These are phyloP conservation scores for Siderastrea radians DNA, from an alignment of 92 coral and sea anemone species.

Conservation along the genomic window DNA sequence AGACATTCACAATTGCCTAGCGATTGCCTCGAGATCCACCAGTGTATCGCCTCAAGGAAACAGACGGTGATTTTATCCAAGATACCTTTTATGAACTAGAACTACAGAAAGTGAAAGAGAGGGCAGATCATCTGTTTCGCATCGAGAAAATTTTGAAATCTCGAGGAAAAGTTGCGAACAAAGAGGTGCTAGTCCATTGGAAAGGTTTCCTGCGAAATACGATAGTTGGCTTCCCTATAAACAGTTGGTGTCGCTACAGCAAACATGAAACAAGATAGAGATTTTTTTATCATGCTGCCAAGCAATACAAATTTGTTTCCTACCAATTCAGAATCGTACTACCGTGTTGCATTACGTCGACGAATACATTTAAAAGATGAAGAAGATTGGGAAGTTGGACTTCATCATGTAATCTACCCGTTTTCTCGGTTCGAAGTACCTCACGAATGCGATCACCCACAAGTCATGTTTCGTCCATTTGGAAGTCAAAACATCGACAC, in stretches of 20 bases:
- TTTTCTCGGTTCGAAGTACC: slow-evolving; percentile 11
- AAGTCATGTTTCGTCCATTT: background rate
- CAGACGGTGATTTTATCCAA: slow-evolving; percentile 10
- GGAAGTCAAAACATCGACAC: background rate
- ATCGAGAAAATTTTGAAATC: slow-evolving; percentile 30
- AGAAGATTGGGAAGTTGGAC: slow-evolving; percentile 41
- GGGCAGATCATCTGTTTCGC: slow-evolving; percentile 29
- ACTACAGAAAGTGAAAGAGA: slow-evolving; percentile 23
- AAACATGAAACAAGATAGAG: slow-evolving; percentile 20
- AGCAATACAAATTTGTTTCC: slow-evolving; percentile 2
- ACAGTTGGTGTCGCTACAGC: background rate
- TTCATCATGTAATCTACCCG: slow-evolving; percentile 12
- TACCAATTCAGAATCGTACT: slow-evolving; percentile 11
- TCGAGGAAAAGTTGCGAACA: slow-evolving; percentile 11
- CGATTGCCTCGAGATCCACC: slow-evolving; percentile 21
- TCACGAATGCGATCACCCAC: background rate
- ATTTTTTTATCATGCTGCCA: slow-evolving; percentile 5
- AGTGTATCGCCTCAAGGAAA: slow-evolving; percentile 24
- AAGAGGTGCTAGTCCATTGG: slow-evolving; percentile 33
- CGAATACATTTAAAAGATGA: slow-evolving; percentile 40
- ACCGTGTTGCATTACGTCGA: slow-evolving; percentile 50
- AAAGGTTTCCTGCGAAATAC: slow-evolving; percentile 47
- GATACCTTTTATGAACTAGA: slow-evolving; percentile 39
- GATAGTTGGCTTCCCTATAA: slow-evolving; percentile 37
- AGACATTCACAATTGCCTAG: slow-evolving; percentile 19